Conservation (phyloP, 1,140 invertebrate genomes). For the Leptinotarsa texana region DNA sequence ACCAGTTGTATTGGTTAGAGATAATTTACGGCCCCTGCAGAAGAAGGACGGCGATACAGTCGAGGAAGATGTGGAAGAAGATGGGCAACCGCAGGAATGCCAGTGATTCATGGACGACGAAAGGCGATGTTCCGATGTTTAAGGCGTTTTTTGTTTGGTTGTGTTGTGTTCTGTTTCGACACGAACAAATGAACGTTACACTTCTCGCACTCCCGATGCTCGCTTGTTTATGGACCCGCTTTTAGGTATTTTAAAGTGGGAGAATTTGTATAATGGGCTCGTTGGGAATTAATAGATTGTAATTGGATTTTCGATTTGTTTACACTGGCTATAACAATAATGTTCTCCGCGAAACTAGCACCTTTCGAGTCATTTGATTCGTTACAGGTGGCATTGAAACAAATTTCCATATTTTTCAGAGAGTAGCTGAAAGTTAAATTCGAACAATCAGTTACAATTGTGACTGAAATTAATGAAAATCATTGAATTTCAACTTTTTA, state of each 20-base stretch:
- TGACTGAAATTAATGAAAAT: no score
- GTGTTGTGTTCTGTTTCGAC: constrained; percentile 53
- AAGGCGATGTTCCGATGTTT: constrained; percentile 53
- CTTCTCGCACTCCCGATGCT: constrained; percentile 49
- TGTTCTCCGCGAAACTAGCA: neutral
- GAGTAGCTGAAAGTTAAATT: neutral
- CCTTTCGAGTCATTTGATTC: neutral
- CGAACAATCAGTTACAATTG: neutral
- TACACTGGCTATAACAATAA: constrained; percentile 12
- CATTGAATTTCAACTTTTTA: no score
- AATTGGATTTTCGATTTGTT: constrained; percentile 27
- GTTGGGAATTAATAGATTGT: constrained; percentile 31
- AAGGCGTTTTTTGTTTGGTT: constrained; percentile 51
- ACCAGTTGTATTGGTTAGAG: constrained; percentile 36
- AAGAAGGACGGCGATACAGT: constrained; percentile 33
- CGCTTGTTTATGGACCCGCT: constrained; percentile 40
- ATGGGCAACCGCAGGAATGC: constrained; percentile 43
- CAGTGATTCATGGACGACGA: constrained; percentile 54
- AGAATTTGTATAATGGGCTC: constrained; percentile 26
- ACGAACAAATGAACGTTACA: constrained; percentile 54
- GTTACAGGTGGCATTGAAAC: neutral
- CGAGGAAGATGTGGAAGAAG: constrained; percentile 28
- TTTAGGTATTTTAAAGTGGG: constrained; percentile 35
- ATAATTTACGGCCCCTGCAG: constrained; percentile 43
- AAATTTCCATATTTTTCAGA: neutral